These are phyloP conservation scores for Dasyurus viverrinus DNA, from an alignment of 2,113 vertebrate genomes.

Conservation along the genomic window DNA sequence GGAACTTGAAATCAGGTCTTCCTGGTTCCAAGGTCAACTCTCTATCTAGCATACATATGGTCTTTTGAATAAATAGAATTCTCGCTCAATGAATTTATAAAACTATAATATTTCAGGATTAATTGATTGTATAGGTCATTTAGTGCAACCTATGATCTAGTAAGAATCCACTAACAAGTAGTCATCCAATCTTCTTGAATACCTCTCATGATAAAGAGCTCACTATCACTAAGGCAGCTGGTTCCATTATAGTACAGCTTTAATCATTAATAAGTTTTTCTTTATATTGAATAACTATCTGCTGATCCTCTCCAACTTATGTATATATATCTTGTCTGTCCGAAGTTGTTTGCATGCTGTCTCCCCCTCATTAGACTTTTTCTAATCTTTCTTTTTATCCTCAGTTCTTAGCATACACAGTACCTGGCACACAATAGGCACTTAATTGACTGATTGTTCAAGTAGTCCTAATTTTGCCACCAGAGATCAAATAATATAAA, in stretches of 20 bases:
- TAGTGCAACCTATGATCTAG: too few relatives aligned
- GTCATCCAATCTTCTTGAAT: neutral
- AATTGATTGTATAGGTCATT: too few relatives aligned
- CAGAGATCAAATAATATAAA: too few relatives aligned
- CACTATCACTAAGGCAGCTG: neutral
- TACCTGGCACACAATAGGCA: neutral
- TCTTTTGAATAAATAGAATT: neutral
- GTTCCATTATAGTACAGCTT: neutral
- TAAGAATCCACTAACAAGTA: too few relatives aligned
- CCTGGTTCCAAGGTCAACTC: neutral
- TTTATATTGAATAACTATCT: neutral
- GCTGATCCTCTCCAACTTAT: neutral
- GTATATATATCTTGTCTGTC: neutral
- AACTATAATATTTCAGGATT: too few relatives aligned
- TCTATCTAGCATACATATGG: neutral
- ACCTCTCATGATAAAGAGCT: neutral
- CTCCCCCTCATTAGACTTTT: neutral
- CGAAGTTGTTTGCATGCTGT: neutral
- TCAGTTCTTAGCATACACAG: neutral
- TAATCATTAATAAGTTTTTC: neutral
- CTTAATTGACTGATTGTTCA: neutral
- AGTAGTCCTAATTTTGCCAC: too few relatives aligned
- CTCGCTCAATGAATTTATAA: neutral
- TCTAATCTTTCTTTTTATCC: neutral
- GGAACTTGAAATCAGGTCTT: neutral